Evolutionary conservation across 2,113 vertebrate genomes (phyloP).

Genomic region (Tragelaphus strepsiceros): DNA sequence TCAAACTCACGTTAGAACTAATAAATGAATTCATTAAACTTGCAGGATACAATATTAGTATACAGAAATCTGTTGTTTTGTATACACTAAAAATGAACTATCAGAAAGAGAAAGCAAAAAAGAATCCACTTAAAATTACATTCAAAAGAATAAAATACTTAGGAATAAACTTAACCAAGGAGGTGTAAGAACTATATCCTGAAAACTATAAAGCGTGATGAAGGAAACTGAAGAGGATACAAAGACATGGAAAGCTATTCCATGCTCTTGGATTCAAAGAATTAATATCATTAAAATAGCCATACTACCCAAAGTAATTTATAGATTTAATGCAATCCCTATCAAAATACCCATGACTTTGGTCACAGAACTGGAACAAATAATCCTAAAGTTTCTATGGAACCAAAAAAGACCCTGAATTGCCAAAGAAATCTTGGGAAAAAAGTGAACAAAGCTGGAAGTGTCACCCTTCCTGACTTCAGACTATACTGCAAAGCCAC

Average conservation of each 20-base stretch:
- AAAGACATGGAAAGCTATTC: background rate
- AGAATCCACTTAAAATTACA: background rate
- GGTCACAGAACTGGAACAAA: background rate
- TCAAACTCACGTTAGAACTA: background rate
- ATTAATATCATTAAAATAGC: background rate
- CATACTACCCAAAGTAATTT: background rate
- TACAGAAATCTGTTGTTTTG: background rate
- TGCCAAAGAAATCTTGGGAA: background rate
- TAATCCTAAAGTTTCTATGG: background rate
- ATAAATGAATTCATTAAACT: background rate
- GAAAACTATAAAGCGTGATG: background rate
- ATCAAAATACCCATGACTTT: background rate
- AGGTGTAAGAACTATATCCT: background rate
- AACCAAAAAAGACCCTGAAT: background rate
- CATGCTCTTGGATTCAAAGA: background rate
- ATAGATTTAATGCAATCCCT: background rate
- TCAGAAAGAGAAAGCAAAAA: background rate
- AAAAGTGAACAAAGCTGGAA: background rate
- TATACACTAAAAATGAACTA: background rate
- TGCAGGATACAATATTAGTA: background rate
- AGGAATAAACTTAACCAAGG: background rate
- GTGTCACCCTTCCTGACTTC: background rate
- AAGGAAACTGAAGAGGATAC: background rate
- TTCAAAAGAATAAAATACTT: background rate
- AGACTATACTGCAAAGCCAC: background rate